These are phyloP conservation scores for Polyodon spathula DNA, from an alignment of 2,113 vertebrate genomes.

Conservation along the genomic window DNA sequence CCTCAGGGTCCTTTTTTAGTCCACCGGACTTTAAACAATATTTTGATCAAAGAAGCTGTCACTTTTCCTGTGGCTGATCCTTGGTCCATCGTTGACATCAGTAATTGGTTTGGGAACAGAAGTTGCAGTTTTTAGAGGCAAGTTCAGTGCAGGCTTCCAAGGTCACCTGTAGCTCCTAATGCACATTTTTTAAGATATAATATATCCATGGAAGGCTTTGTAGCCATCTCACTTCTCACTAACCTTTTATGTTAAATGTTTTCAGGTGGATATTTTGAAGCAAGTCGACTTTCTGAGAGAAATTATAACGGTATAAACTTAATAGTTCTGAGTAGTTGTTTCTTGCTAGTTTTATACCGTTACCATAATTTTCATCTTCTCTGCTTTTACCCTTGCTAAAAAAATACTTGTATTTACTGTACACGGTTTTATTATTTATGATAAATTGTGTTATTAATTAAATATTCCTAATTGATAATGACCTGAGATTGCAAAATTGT, in stretches of 20 bases:
- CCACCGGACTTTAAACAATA: conserved; percentile 27
- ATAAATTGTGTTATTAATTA: too few relatives aligned
- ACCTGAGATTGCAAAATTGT: too few relatives aligned
- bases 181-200: conserved; percentile 49
- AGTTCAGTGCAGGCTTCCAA: conserved; percentile 53
- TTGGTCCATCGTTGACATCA: conserved; percentile 56
- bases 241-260: conserved; percentile 14
- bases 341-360: too few relatives aligned
- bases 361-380: too few relatives aligned
- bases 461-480: too few relatives aligned
- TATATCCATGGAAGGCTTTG: conserved; percentile 35
- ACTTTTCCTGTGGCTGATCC: conserved; percentile 47
- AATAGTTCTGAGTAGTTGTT: too few relatives aligned
- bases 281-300: too few relatives aligned
- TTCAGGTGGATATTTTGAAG: too few relatives aligned
- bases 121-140: conserved; percentile 34
- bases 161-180: conserved; percentile 44
- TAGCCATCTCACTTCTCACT: conserved; percentile 46
- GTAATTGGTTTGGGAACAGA: conserved; percentile 61
- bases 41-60: conserved; percentile 46
- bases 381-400: too few relatives aligned
- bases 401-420: too few relatives aligned
- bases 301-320: too few relatives aligned
- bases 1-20: background rate
- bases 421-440: too few relatives aligned